Conservation (phyloP, 2,888 invertebrate genomes). For the Troides aeacus region DNA sequence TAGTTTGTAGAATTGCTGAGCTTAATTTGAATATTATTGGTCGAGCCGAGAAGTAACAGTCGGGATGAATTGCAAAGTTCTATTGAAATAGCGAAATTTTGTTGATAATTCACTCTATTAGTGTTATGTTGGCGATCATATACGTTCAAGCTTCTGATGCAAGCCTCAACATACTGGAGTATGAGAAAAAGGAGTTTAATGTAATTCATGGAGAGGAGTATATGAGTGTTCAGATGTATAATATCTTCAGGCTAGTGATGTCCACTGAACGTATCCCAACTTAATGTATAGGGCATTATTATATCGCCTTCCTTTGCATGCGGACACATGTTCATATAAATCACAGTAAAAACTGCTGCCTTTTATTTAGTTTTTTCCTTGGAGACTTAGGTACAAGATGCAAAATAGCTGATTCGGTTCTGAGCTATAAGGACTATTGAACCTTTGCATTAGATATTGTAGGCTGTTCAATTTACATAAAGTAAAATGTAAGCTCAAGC, state of each 20-base stretch:
- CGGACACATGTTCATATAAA: too few species aligned
- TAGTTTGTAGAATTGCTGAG: slow-evolving; percentile 15
- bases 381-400: too few species aligned
- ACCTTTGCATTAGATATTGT: neutral
- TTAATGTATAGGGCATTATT: too few species aligned
- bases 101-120: neutral
- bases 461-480: neutral
- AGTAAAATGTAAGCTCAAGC: neutral
- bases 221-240: too few species aligned
- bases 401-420: neutral
- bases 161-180: neutral
- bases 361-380: too few species aligned
- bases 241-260: too few species aligned
- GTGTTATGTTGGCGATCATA: neutral
- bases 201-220: too few species aligned
- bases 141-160: too few species aligned
- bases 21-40: slow-evolving; percentile 26
- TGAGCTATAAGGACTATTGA: neutral
- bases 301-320: too few species aligned
- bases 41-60: neutral
- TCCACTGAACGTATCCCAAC: too few species aligned
- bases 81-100: slow-evolving; percentile 14
- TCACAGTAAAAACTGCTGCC: too few species aligned
- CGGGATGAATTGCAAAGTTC: slow-evolving; percentile 3
- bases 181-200: neutral